Percentiles rank a stretch among this genome's conserved stretches.
These are phyloP conservation scores for Botrylloides violaceus DNA, from an alignment of 23 tunicate genomes.

Conservation along the genomic window DNA sequence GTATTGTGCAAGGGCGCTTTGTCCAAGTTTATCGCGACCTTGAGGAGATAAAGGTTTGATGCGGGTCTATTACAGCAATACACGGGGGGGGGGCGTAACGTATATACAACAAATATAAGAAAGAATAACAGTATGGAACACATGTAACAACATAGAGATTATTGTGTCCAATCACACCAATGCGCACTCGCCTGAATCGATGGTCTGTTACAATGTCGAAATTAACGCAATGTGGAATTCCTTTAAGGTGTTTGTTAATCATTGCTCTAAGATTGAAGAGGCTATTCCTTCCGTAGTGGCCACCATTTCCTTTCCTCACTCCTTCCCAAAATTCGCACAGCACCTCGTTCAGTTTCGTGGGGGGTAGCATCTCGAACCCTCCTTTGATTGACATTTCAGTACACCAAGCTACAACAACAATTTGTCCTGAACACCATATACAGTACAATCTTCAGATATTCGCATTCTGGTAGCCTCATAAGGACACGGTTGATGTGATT, in stretches of 20 bases:
- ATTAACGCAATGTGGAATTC: constrained; percentile 68
- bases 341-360: constrained; percentile 58
- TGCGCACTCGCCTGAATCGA: constrained; percentile 59
- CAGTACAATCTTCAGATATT: no score
- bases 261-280: constrained; percentile 92
- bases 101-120: no score
- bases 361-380: constrained; percentile 48
- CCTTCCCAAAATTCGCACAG: constrained; percentile 70
- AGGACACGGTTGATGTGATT: no score
- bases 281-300: constrained; percentile 81
- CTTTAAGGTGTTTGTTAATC: constrained; percentile 96
- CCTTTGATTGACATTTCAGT: constrained; percentile 27
- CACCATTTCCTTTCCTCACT: constrained; percentile 88
- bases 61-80: no score
- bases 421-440: no score
- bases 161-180: background rate
- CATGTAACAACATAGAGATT: no score
- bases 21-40: no score
- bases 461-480: no score
- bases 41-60: no score
- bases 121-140: no score
- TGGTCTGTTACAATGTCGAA: constrained; percentile 93
- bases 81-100: no score
- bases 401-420: constrained; percentile 97
- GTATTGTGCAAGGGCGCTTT: no score